Evolutionary conservation across 2,113 vertebrate genomes (phyloP), one percentile per base, ranked within the genome.

Genomic region (Cephalopholis sonnerati): DNA sequence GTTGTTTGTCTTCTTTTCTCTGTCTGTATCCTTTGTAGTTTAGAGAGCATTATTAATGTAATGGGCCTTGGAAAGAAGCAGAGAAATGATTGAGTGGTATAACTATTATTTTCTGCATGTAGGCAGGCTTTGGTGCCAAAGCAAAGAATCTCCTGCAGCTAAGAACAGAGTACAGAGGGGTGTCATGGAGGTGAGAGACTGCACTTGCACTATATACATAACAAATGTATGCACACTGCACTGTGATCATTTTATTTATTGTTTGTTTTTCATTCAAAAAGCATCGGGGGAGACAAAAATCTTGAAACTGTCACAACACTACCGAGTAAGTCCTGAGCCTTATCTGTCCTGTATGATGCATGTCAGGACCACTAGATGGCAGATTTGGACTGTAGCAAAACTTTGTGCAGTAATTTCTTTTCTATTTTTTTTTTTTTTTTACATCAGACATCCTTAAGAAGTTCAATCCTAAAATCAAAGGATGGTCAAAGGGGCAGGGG

Each of bases 101-200:
- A 27, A 76, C 3, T 4, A 17, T 64, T 2, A 62, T 82, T 69
- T 50, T 70, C 4, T 83, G 59, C 58, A 39, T 72, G 6, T 24
- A 99, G 98, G 91, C 96, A 46, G 98, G 90, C 0, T 91, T 92
- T 72, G 97, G 98, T 86, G 97, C 96, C 4, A 95, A 89, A 68
- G 87, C 95, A 58, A 86, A 88, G 22, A 93, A 79, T 57, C 27
- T 96, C 65, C 29, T 88, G 2, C 67, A 95, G 65, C 54, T 93
- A 0, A 5, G 6, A 13, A 94, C 73, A 0, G 94, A 96, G 65
- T 96, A 96, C 93, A 96, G 92, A 80, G 98, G 97, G 2, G 93
- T 98, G 25, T 96, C 98, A 4, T 99, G 98, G 98, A 97, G 97
- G 98, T 98, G 77, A 96, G 94, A 55, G 1, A 25, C 41, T 10